Conservation (phyloP, 1,140 invertebrate species). For the Chionoecetes opilio region DNA sequence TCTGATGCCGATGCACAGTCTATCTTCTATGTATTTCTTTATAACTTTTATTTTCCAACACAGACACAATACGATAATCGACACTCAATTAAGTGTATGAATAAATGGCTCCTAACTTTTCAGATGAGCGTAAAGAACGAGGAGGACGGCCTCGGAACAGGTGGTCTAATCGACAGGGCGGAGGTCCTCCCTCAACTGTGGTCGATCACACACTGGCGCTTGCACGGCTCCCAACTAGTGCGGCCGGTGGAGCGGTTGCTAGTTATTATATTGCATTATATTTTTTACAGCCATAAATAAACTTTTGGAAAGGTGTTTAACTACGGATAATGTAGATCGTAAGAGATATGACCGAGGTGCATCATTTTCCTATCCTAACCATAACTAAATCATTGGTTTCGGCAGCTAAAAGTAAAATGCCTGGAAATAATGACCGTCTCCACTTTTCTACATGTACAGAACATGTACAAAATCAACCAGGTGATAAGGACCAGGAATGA, state of each 20-base stretch:
- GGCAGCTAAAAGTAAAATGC: not conserved
- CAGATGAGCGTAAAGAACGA: not conserved
- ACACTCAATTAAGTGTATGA: conserved; percentile 15
- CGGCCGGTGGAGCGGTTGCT: not conserved
- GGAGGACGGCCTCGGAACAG: conserved; percentile 22
- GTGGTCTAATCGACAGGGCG: conserved; percentile 24
- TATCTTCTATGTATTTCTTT: not conserved
- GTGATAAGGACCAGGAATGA: not conserved
- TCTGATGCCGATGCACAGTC: not conserved
- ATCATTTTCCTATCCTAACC: not conserved
- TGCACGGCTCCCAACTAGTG: not conserved
- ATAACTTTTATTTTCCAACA: conserved; percentile 1
- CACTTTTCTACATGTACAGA: no score
- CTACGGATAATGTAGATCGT: not conserved
- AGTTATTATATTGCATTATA: not conserved
- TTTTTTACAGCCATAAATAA: not conserved
- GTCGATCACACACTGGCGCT: conserved; percentile 3
- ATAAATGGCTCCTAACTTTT: conserved; percentile 20
- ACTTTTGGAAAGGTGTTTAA: not conserved
- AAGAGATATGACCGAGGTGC: not conserved
- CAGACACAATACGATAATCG: not conserved
- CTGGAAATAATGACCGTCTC: not conserved
- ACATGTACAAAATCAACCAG: not conserved
- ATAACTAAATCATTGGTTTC: not conserved
- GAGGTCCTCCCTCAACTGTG: conserved; percentile 6